Percentiles rank a stretch among this genome's conserved stretches.
Conservation (phyloP, 2,888 invertebrate genomes). For the Cephus runcator region DNA sequence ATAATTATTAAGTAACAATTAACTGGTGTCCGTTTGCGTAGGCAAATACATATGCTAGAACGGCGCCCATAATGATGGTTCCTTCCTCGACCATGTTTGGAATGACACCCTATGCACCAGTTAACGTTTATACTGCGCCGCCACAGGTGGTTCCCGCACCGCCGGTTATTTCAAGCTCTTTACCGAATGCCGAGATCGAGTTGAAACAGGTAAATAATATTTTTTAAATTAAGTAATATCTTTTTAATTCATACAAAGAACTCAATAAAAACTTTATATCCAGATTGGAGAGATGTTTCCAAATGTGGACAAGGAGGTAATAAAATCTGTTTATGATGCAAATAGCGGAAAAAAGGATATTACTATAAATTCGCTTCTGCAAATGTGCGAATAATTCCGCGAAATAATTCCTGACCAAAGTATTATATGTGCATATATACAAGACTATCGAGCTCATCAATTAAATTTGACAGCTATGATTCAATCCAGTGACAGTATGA, state of each 20-base stretch:
- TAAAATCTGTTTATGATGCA: constrained; percentile 89
- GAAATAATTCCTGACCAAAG: neutral
- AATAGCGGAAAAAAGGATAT: constrained; percentile 91
- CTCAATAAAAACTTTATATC: constrained; percentile 39
- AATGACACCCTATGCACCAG: constrained; percentile 59
- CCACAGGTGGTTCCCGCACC: constrained; percentile 60
- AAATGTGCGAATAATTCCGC: constrained; percentile 78
- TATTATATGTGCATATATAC: neutral
- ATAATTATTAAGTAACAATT: neutral
- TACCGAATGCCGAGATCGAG: constrained; percentile 68
- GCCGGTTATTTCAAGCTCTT: constrained; percentile 61
- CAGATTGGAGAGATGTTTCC: constrained; percentile 98
- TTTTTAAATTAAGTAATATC: neutral
- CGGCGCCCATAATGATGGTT: constrained; percentile 77
- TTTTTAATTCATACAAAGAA: neutral
- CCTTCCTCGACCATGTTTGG: constrained; percentile 68
- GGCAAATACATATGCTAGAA: constrained; percentile 66
- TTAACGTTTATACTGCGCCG: constrained; percentile 68
- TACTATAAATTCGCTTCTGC: constrained; percentile 89
- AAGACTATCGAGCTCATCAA: neutral
- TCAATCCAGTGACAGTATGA: neutral
- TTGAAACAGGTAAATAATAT: constrained; percentile 70
- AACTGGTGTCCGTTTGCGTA: constrained; percentile 23
- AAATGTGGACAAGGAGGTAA: constrained; percentile 91
- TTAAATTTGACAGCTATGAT: neutral